Evolutionary conservation across 2,113 vertebrate genomes (phyloP), one percentile per base, ranked within the genome.

Genomic region (Hiodon alosoides): DNA sequence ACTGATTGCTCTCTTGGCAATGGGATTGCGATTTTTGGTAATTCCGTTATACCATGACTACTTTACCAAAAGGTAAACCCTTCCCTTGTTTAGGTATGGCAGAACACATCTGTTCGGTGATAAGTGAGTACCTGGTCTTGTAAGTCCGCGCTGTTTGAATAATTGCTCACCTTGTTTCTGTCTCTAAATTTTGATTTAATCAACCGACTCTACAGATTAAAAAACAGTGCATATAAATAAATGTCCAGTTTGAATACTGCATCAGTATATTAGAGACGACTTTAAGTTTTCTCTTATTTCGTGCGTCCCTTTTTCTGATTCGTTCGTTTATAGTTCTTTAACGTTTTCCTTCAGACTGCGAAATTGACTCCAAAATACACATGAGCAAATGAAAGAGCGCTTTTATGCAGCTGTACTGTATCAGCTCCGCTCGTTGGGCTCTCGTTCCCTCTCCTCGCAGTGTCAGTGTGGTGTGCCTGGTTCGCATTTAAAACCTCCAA

Each of bases 341-440:
- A 61, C 53, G 69, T 71, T 77, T 71, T 77, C 62, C 66, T 46
- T 9, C 52, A 31, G 65, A 67, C 54, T 51, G 57, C 59, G 48
- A 67, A 46, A 76, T 59, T 71, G 66, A 9, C 46, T 71, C 71
- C 65, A 68, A 72, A 54, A 67, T 67, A 72, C 67, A 77, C 74
- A 70, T 52, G 71, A 73, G 54, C 77, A 83, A 83, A 89, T 90
- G 87, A 91, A 92, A 88, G 88, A 84, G 85, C 71, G 83, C 86
- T 83, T 91, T 89, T 87, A 89, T 91, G 79, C 82, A 59, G 11
- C 74, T 7, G 74, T 53, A 31, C 11, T 71, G 76, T 60, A 81
- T 80, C 7, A n/a, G 70, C 80, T 80, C 77, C 76, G 6, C 68
- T 62, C 69, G 67, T 67, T 75, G 79, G 3, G 55, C 75, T 78